Evolutionary conservation across 2,888 invertebrate species (phyloP).

Genomic region (Tribolium freemani): DNA sequence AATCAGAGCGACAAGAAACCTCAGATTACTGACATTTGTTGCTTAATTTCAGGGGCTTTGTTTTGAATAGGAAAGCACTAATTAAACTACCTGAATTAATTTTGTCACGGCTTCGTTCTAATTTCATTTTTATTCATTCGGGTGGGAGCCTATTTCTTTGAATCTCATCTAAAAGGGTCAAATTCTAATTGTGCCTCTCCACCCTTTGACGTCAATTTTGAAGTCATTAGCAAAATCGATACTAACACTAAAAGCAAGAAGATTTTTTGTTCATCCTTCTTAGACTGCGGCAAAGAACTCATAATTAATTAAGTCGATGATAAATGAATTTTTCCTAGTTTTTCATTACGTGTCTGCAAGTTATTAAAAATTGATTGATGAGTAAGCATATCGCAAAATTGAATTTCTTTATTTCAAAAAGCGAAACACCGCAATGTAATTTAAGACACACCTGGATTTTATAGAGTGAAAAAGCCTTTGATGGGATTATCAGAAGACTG

Average conservation of each 20-base stretch:
- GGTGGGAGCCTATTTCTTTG: background rate
- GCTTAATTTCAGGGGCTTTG: background rate
- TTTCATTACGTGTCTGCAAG: background rate
- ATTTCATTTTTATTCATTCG: background rate
- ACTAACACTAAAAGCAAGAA: background rate
- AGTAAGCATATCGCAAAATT: background rate
- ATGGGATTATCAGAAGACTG: conserved; percentile 1
- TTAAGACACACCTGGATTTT: conserved; percentile 3
- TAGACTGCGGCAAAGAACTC: background rate
- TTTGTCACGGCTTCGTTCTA: background rate
- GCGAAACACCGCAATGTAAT: background rate
- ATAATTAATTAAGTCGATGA: background rate
- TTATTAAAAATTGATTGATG: background rate
- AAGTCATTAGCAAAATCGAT: background rate
- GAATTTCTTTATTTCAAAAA: background rate
- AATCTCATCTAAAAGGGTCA: background rate
- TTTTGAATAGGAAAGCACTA: background rate
- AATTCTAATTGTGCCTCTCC: too few relatives aligned
- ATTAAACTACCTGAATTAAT: background rate
- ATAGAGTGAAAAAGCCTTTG: conserved; percentile 2
- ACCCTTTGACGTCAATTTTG: background rate
- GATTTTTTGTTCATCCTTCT: background rate
- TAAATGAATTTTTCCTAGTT: background rate
- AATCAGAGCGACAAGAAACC: background rate
- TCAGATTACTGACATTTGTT: background rate